A percentile compares a stretch with the other conserved stretches of the same genome.
Evolutionary conservation across 2,113 vertebrate genomes (phyloP).

Genomic region (Otis tarda): DNA sequence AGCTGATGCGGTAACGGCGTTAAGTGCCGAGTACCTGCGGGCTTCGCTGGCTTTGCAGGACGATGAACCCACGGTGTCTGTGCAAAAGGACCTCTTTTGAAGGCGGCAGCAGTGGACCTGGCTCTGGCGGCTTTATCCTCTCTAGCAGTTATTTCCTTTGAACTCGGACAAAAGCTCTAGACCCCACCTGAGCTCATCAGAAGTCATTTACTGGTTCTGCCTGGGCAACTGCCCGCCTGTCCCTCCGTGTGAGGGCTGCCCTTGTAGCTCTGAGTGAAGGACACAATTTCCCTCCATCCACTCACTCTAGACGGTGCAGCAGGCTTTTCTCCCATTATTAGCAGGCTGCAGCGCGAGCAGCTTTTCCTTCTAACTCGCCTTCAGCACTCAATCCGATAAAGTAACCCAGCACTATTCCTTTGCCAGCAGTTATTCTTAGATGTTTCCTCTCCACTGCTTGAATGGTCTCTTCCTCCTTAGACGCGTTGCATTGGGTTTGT

Average conservation of each 20-base stretch:
- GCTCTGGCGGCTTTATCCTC: neutral
- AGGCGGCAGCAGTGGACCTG: neutral
- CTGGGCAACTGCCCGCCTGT: neutral
- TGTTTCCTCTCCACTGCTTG: neutral
- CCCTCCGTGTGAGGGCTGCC: neutral
- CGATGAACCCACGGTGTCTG: neutral
- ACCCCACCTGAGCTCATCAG: neutral
- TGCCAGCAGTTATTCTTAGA: neutral
- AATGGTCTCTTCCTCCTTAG: neutral
- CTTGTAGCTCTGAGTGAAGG: neutral
- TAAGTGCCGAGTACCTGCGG: neutral
- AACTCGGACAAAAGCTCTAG: neutral
- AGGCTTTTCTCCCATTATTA: neutral
- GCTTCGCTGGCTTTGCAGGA: neutral
- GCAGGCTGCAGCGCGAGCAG: neutral
- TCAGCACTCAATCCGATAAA: fast-evolving
- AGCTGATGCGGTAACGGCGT: fast-evolving
- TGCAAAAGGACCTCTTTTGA: neutral
- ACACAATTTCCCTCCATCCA: neutral
- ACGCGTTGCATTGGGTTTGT: fast-evolving
- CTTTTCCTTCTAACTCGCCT: neutral
- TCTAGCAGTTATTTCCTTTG: neutral
- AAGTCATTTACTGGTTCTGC: neutral
- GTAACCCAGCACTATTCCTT: neutral
- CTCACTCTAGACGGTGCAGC: fast-evolving